phyloP scores from a whole-genome alignment of 2,888 invertebrate species.

The Horisme vitalbata region DNA sequence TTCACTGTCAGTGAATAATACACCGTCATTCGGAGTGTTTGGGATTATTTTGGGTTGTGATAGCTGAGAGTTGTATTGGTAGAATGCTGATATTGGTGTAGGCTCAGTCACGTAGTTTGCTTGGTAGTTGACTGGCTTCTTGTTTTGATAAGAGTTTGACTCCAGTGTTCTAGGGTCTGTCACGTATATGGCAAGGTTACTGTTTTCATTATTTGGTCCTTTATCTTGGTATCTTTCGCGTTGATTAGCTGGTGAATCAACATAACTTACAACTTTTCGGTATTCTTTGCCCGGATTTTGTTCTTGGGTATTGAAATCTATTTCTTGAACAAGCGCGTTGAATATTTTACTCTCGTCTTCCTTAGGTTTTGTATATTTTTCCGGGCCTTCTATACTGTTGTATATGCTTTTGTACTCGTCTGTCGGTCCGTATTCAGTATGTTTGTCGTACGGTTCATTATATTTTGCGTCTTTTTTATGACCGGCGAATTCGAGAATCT shows the following conservation, averaged over 20 bases:
- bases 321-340: constrained; percentile 27
- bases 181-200: constrained; percentile 16
- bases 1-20: constrained; percentile 25
- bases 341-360: constrained; percentile 28
- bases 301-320: constrained; percentile 21
- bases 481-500: constrained; percentile 59
- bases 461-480: constrained; percentile 38
- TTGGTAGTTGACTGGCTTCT: neutral
- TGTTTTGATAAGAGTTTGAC: no score
- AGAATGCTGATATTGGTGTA: constrained; percentile 13
- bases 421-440: constrained; percentile 24
- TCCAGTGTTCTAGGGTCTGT: constrained; percentile 27
- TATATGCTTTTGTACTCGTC: constrained; percentile 33
- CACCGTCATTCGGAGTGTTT: constrained; percentile 19
- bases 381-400: constrained; percentile 23
- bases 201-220: constrained; percentile 14
- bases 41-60: constrained; percentile 21
- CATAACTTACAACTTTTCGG: constrained; percentile 7
- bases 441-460: constrained; percentile 31
- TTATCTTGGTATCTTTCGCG: constrained; percentile 13
- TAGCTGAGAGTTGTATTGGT: no score
- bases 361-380: constrained; percentile 15
- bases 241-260: constrained; percentile 9
- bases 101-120: constrained; percentile 28
- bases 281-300: constrained; percentile 16